phyloP scores from a whole-genome alignment of 2,113 vertebrate genomes.

The Leptosomus discolor region DNA sequence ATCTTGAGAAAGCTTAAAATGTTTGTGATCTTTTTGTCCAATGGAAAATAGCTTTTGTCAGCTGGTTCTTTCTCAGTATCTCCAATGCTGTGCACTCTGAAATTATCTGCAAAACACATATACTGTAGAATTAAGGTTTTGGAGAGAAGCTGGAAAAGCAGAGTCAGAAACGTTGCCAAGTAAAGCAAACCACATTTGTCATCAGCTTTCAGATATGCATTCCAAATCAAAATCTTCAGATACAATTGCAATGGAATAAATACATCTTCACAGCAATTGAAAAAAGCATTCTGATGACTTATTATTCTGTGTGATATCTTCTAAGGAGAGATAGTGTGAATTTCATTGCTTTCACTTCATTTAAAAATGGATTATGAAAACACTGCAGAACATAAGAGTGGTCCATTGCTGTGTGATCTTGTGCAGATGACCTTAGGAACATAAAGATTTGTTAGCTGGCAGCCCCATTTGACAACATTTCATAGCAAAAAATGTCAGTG shows the following conservation, averaged over 20 bases:
- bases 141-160: neutral
- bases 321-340: neutral
- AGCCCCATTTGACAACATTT: neutral
- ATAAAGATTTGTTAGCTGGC: neutral
- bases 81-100: neutral
- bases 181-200: neutral
- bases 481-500: neutral
- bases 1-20: neutral
- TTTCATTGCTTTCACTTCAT: neutral
- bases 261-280: neutral
- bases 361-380: neutral
- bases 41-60: neutral
- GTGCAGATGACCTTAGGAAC: neutral
- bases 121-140: neutral
- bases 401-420: neutral
- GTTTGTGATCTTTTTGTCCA: neutral
- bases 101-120: neutral
- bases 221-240: neutral
- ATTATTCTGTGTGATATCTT: neutral
- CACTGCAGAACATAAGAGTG: neutral
- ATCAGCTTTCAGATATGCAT: neutral
- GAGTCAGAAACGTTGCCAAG: neutral
- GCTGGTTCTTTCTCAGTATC: neutral
- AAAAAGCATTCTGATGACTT: neutral
- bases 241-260: accelerated